A percentile compares a stretch with the other conserved stretches of the same genome.
Evolutionary conservation across 2,888 invertebrate species (phyloP).

Genomic region (Griposia aprilina): DNA sequence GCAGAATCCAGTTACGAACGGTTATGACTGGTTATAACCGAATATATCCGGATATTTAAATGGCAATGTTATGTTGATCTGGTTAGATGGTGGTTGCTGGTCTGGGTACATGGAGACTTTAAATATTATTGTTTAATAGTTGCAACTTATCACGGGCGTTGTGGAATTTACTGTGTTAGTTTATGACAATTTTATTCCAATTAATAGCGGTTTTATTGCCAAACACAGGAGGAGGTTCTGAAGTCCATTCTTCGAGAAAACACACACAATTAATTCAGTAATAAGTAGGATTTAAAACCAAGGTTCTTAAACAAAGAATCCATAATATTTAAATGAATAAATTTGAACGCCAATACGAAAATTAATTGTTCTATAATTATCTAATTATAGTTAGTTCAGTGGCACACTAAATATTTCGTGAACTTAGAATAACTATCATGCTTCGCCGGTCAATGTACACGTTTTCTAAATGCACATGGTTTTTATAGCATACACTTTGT

Average conservation of each 20-base stretch:
- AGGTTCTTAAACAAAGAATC: constrained; percentile 55
- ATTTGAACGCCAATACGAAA: constrained; percentile 51
- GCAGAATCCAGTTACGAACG: constrained; percentile 55
- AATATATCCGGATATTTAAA: constrained; percentile 49
- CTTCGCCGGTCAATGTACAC: constrained; percentile 26
- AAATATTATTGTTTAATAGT: constrained; percentile 21
- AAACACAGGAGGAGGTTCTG: neutral
- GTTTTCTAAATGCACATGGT: constrained; percentile 44
- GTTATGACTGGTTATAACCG: constrained; percentile 48
- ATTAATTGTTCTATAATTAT: constrained; percentile 58
- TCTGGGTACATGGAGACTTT: constrained; percentile 4
- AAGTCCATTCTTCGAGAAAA: neutral
- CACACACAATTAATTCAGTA: neutral
- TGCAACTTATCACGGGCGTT: constrained; percentile 1
- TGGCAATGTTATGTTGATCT: constrained; percentile 46
- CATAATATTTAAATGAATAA: constrained; percentile 54
- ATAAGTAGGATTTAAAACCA: constrained; percentile 18
- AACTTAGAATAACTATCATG: constrained; percentile 62
- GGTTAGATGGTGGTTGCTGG: no score
- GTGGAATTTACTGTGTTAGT: neutral
- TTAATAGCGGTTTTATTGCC: neutral
- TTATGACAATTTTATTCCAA: neutral
- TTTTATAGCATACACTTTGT: constrained; percentile 27
- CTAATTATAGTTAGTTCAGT: constrained; percentile 55
- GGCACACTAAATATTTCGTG: constrained; percentile 61